These are phyloP conservation scores for Cheirogaleus major DNA, from an alignment of 2,797 vertebrate species.

Conservation along the genomic window DNA sequence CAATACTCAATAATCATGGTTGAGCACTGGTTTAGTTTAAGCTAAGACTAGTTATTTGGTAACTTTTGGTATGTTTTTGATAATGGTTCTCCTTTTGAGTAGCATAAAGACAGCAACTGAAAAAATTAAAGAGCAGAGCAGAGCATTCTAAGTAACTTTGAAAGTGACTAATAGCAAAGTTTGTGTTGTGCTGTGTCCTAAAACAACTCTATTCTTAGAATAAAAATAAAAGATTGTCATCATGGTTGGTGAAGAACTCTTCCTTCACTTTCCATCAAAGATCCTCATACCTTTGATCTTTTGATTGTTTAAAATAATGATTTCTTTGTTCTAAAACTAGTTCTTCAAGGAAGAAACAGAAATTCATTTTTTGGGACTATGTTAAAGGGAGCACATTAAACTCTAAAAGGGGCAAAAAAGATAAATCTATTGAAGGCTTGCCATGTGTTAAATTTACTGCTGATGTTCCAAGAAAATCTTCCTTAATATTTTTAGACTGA, in stretches of 20 bases:
- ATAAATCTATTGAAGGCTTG: slow-evolving; percentile 13
- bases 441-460: slow-evolving; percentile 63
- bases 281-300: slow-evolving; percentile 68
- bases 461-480: slow-evolving; percentile 62
- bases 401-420: slow-evolving; percentile 9
- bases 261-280: slow-evolving; percentile 25
- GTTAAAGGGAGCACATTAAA: slow-evolving; percentile 52
- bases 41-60: background rate
- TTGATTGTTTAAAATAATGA: slow-evolving; percentile 69
- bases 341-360: slow-evolving; percentile 62
- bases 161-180: background rate
- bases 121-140: slow-evolving; percentile 2
- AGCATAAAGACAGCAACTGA: background rate
- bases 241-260: background rate
- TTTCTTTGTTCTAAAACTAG: slow-evolving; percentile 74
- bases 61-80: background rate
- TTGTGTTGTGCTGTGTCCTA: background rate
- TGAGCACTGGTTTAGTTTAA: slow-evolving; percentile 11
- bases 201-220: slow-evolving; percentile 29
- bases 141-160: background rate
- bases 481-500: slow-evolving; percentile 76
- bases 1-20: background rate
- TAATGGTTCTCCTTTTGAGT: slow-evolving; percentile 1
- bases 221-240: background rate
- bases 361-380: slow-evolving; percentile 59